phyloP scores from a whole-genome alignment of 2,113 vertebrate genomes.

The Ariopsis seemanni region DNA sequence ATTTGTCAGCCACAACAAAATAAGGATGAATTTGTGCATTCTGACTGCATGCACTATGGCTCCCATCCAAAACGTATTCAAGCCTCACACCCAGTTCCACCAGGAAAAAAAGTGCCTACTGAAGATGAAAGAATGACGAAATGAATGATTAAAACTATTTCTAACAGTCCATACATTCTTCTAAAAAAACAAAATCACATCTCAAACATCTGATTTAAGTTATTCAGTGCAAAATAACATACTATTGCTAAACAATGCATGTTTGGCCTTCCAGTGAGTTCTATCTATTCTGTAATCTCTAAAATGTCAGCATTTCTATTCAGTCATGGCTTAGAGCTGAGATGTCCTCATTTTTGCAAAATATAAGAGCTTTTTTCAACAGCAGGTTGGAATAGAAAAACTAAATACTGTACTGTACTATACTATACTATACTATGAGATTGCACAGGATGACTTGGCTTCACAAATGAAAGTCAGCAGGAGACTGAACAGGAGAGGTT shows the following conservation, averaged over 20 bases:
- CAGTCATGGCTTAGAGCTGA: neutral
- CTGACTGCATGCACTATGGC: no score
- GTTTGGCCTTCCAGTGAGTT: neutral
- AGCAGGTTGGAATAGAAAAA: neutral
- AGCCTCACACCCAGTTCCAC: neutral
- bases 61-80: neutral
- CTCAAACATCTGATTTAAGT: neutral
- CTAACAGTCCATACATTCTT: neutral
- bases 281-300: neutral
- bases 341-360: neutral
- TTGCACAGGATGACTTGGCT: slow-evolving; percentile 25
- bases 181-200: no score
- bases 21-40: no score
- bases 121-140: neutral
- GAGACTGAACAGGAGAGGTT: neutral
- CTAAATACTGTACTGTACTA: neutral
- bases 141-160: neutral
- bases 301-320: neutral
- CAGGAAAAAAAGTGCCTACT: neutral
- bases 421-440: neutral
- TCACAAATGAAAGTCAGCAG: neutral
- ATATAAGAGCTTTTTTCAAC: neutral
- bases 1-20: no score
- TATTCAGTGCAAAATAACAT: neutral
- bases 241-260: neutral